Base-by-base conservation (phyloP, 2,113 vertebrate species). In the Istiophorus platypterus region DNA sequence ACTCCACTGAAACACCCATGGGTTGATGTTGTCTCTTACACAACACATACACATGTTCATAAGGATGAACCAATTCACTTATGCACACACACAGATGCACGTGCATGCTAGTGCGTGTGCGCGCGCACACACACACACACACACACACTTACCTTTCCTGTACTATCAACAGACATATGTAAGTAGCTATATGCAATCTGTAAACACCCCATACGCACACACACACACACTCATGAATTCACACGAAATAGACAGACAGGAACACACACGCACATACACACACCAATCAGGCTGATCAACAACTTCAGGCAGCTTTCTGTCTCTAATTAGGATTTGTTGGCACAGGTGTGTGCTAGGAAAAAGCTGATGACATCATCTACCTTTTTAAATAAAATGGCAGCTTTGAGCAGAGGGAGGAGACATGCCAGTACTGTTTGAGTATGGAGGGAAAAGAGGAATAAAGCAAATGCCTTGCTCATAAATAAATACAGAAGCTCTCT, bases 1-100 rank as follows among this genome's bases (percentile, higher is more conserved):
- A 81, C 87, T 91, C 74, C 70, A 68, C 31, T 72, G 54, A 68
- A 41, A 85, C 45, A 84, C 84, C 77, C 82, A 57, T 57, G 84
- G 78, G 76, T 75, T 77, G 66, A 81, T 17, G 47, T 29, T 49
- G 18, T 58, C 54, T 64, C 71, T 51, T 56, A 64, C 75, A 63
- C 59, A 68, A 78, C 41, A 74, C 31, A 65, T 6, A 81, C 34
- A 71, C 29, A 73, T 6, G 37, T 24, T 12, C n/a, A n/a, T n/a
- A n/a, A n/a, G n/a, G n/a, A n/a, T n/a, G n/a, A n/a, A n/a, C n/a
- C n/a, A n/a, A n/a, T n/a, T n/a, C n/a, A n/a, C n/a, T n/a, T n/a
- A n/a, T n/a, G n/a, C n/a, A 78, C 41, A 74, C 31, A 69, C 5
- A 81, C 31, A 71, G n/a, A n/a, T n/a, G n/a, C 29, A 72, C 7